Evolutionary conservation across 1,140 invertebrate species (phyloP).

Genomic region (Aporrectodea caliginosa): DNA sequence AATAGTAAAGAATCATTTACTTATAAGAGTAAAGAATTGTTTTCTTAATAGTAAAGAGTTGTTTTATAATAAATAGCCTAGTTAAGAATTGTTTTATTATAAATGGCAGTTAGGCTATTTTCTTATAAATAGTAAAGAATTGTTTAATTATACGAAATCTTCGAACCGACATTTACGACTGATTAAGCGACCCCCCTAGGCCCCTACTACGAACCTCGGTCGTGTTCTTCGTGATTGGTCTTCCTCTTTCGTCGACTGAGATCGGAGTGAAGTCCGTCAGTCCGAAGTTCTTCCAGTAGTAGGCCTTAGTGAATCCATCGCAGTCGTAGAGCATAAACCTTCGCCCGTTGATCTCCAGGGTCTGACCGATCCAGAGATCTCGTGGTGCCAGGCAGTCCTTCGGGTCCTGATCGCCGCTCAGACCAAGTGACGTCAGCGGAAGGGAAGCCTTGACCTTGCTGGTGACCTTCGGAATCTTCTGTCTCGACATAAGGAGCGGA

Average conservation of each 20-base stretch:
- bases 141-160: too few relatives aligned
- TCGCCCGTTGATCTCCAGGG: slow-evolving; percentile 74
- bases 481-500: slow-evolving; percentile 68
- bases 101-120: too few relatives aligned
- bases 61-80: too few relatives aligned
- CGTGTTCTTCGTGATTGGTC: too few relatives aligned
- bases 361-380: slow-evolving; percentile 74
- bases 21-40: too few relatives aligned
- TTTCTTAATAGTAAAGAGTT: too few relatives aligned
- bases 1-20: too few relatives aligned
- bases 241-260: slow-evolving; percentile 38
- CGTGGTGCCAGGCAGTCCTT: slow-evolving; percentile 68
- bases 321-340: slow-evolving; percentile 74
- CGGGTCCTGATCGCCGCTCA: neutral
- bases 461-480: slow-evolving; percentile 64
- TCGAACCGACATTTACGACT: too few relatives aligned
- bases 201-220: too few relatives aligned
- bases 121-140: too few relatives aligned
- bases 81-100: too few relatives aligned
- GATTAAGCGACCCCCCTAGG: too few relatives aligned
- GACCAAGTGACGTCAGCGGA: neutral
- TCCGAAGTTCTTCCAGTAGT: slow-evolving; percentile 67
- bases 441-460: neutral
- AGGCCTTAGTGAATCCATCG: slow-evolving; percentile 74
- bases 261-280: slow-evolving; percentile 55